Evolutionary conservation across 2,888 invertebrate genomes (phyloP).

Genomic region (Imbricaverruca yamaguchii): DNA sequence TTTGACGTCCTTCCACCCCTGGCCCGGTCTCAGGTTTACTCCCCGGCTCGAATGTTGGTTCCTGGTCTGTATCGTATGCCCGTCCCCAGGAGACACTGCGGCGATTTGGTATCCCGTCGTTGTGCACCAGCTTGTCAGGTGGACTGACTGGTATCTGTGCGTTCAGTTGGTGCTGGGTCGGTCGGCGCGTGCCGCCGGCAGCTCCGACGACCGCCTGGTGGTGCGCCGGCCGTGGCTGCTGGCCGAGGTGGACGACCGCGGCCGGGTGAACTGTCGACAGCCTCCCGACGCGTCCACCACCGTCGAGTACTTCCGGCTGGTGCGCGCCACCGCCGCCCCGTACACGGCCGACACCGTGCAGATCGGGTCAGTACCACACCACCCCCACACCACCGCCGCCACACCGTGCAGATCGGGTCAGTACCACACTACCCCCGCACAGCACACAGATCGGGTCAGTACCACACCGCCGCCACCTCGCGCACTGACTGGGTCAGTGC

Average conservation of each 20-base stretch:
- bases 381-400: background rate
- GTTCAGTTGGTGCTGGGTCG: no score
- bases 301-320: constrained; percentile 18
- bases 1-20: no score
- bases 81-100: no score
- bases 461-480: background rate
- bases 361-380: background rate
- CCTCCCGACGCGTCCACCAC: background rate
- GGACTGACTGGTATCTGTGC: no score
- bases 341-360: background rate
- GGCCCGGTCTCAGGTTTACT: no score
- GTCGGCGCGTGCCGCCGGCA: background rate
- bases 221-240: constrained; percentile 12
- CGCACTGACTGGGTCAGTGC: background rate
- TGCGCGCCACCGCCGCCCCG: background rate
- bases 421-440: background rate
- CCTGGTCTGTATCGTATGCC: no score
- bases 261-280: background rate
- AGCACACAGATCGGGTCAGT: background rate
- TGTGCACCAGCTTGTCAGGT: no score
- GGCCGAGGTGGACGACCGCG: constrained; percentile 3
- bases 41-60: no score
- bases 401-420: background rate
- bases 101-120: no score
- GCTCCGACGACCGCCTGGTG: background rate